A percentile compares a stretch with the other conserved stretches of the same genome.
phyloP scores from a whole-genome alignment of 2,888 invertebrate species.

The Nephrotoma flavescens region DNA sequence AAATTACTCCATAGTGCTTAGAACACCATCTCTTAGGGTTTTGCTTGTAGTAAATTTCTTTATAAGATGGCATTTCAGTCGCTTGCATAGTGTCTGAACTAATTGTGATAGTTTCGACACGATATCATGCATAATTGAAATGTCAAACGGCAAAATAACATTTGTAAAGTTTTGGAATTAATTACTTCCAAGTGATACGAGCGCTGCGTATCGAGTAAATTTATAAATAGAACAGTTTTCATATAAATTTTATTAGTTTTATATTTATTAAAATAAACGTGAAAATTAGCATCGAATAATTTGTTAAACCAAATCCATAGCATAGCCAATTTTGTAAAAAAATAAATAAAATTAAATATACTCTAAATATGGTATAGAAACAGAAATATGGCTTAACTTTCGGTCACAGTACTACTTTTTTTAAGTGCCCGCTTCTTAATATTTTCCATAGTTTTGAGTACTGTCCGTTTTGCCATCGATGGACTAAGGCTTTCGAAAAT shows the following conservation, averaged over 20 bases:
- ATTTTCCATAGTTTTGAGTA: conserved; percentile 4
- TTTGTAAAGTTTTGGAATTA: too few relatives aligned
- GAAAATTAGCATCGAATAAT: neutral
- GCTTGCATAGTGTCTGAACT: too few relatives aligned
- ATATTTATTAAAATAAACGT: neutral
- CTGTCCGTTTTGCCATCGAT: conserved; percentile 11
- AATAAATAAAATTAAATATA: neutral
- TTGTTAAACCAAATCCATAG: neutral
- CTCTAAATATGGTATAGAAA: neutral
- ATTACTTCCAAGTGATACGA: too few relatives aligned
- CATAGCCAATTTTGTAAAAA: neutral
- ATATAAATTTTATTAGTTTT: neutral
- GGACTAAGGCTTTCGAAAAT: conserved; percentile 17
- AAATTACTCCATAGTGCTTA: too few relatives aligned
- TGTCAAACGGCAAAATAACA: too few relatives aligned
- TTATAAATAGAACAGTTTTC: too few relatives aligned
- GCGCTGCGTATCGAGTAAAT: too few relatives aligned
- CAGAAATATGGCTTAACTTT: neutral
- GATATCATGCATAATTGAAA: too few relatives aligned
- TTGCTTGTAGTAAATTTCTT: too few relatives aligned
- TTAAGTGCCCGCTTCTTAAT: neutral
- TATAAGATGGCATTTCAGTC: too few relatives aligned
- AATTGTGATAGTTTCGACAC: too few relatives aligned
- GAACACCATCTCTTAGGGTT: too few relatives aligned
- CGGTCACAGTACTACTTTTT: neutral